Base-by-base conservation (phyloP, 2,113 vertebrate species). In the Gymnarchus niloticus region DNA sequence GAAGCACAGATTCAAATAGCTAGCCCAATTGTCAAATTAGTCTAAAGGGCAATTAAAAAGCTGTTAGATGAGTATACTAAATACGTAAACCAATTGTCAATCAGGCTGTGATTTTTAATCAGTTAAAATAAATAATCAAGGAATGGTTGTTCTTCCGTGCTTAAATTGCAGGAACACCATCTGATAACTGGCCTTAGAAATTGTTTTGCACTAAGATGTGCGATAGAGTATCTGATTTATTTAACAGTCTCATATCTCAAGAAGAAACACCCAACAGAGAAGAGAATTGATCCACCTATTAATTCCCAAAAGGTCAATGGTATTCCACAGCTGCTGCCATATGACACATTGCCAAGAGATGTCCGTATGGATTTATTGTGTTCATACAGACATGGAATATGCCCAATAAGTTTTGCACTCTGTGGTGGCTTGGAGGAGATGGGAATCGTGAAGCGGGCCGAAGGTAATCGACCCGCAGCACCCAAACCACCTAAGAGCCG, bases 111-210 rank as follows among this genome's bases (percentile, higher is more conserved):
- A 85, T 89, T 81, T 89, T 91, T 90, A 92, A 92, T 92, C 92
- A 89, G 93, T 93, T n/a, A 88, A 90, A 92, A 89, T 84, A 88
- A 88, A 88, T 84, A 87, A 88, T 84, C 84, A 89, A 84, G 69
- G 78, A 83, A 86, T 88, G 88, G 61, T 61, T 78, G 90, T 89
- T 90, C 19, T 86, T 91, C 89, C 85, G 86, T 80, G 89, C 87
- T 91, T 92, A 90, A 92, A 93, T 91, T 89, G 88, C 89, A 90
- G 88, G 90, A 92, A 93, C 91, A 89, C 89, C 92, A 93, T 93
- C 90, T 92, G 92, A 81, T 87, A 87, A 90, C 87, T 87, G 86
- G 88, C 89, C 92, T 87, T 90, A 81, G 81, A 88, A 88, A 90
- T 92, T 91, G 88, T 88, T 85, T 57, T 84, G 85, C 87, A 87